Conservation (phyloP, 2,113 vertebrate species). For the Meleagris gallopavo region DNA sequence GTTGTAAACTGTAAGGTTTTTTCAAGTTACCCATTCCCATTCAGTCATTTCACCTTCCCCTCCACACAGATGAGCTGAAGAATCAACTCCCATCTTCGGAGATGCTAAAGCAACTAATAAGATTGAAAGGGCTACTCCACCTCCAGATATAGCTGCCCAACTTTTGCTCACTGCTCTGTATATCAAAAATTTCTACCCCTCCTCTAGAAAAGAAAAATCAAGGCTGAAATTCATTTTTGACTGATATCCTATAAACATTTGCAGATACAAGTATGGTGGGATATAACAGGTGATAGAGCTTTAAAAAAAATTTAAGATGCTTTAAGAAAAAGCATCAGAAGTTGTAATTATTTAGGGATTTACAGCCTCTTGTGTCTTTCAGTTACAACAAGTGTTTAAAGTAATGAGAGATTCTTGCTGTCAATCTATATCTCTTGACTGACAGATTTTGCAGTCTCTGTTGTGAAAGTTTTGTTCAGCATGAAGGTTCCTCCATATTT, state of each 20-base stretch:
- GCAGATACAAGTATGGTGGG: neutral
- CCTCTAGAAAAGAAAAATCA: neutral
- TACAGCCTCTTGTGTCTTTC: neutral
- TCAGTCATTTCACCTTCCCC: neutral
- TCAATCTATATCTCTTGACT: neutral
- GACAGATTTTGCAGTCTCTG: neutral
- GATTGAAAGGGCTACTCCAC: neutral
- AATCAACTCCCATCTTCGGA: conserved; percentile 11
- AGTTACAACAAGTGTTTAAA: neutral
- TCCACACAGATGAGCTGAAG: neutral
- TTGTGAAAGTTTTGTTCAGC: neutral
- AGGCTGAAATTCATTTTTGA: neutral
- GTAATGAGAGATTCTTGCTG: neutral
- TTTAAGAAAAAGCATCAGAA: neutral
- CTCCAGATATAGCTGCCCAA: neutral
- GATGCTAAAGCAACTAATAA: neutral
- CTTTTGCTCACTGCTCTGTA: neutral
- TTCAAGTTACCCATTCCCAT: rapidly evolving
- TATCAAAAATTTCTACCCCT: neutral
- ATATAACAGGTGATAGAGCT: neutral
- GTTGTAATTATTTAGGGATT: neutral
- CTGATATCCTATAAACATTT: neutral
- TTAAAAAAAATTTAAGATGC: neutral
- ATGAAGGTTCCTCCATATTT: neutral
- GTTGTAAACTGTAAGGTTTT: neutral